A percentile compares a stretch with the other conserved stretches of the same genome.
Evolutionary conservation across 2,888 invertebrate genomes (phyloP).

Genomic region (Timema podura): DNA sequence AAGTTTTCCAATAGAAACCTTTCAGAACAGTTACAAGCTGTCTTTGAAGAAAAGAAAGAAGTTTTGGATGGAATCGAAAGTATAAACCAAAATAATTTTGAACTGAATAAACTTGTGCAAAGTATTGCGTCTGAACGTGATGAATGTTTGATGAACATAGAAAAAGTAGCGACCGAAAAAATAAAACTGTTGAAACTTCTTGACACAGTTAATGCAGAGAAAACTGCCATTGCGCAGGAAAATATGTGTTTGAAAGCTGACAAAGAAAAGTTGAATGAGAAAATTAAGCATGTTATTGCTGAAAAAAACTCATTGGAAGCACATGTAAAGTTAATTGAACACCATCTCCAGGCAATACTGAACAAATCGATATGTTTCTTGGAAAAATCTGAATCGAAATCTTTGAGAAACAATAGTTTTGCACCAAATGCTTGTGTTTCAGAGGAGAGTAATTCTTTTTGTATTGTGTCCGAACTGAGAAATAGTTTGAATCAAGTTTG

Average conservation of each 20-base stretch:
- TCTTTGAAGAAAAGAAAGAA: slow-evolving; percentile 25
- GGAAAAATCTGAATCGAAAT: no score
- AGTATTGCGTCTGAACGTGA: slow-evolving; percentile 27
- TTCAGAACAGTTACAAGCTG: slow-evolving; percentile 17
- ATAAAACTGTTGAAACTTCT: slow-evolving; percentile 19
- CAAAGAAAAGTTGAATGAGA: slow-evolving; percentile 21
- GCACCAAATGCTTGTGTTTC: no score
- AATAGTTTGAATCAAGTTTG: no score
- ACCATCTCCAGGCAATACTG: no score
- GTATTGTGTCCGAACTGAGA: no score
- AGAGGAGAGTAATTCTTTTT: no score
- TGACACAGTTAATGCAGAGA: slow-evolving; percentile 14
- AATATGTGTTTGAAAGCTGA: slow-evolving; percentile 25
- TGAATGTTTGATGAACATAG: slow-evolving; percentile 18
- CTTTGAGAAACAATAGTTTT: no score
- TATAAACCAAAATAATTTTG: slow-evolving; percentile 28
- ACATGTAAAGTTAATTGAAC: no score
- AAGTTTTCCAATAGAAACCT: no score
- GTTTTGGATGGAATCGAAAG: slow-evolving; percentile 25
- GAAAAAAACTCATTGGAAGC: no score
- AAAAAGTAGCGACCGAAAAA: slow-evolving; percentile 24
- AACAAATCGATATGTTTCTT: no score
- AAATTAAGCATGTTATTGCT: no score
- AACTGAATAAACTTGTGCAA: slow-evolving; percentile 24
- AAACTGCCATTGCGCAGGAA: slow-evolving; percentile 18